These are phyloP conservation scores for Mus spicilegus DNA, from an alignment of 2,113 vertebrate genomes.

Conservation along the genomic window DNA sequence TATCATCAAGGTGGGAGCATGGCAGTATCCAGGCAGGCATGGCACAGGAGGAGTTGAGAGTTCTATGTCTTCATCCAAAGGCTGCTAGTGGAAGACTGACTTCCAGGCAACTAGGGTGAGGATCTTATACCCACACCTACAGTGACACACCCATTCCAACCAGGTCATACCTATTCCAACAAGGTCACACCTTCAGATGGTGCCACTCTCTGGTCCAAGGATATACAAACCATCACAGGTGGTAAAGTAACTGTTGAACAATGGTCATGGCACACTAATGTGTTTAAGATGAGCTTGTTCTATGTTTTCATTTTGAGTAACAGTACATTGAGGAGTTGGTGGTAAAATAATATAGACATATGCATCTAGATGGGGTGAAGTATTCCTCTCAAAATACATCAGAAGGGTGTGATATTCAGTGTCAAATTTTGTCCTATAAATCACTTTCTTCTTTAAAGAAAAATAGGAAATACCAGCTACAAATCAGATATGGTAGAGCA, in stretches of 20 bases:
- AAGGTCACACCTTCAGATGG: too few relatives aligned
- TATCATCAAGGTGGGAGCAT: too few relatives aligned
- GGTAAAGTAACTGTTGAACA: neutral
- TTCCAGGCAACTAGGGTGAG: too few relatives aligned
- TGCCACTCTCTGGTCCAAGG: too few relatives aligned
- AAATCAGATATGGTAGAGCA: conserved; percentile 16
- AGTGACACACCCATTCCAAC: too few relatives aligned
- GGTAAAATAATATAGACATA: conserved; percentile 48
- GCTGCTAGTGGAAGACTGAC: too few relatives aligned
- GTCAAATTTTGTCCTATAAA: conserved; percentile 42
- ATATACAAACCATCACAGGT: too few relatives aligned
- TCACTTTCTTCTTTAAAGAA: conserved; percentile 37
- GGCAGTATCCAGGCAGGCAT: too few relatives aligned
- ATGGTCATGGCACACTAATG: neutral
- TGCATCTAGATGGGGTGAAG: conserved; percentile 18
- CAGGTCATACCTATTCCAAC: too few relatives aligned
- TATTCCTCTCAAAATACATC: conserved; percentile 24
- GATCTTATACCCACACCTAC: too few relatives aligned
- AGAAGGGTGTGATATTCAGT: neutral
- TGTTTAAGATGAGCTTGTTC: neutral
- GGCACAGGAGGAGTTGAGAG: too few relatives aligned
- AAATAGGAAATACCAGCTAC: conserved; percentile 4
- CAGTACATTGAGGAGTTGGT: conserved; percentile 22
- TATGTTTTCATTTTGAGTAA: neutral
- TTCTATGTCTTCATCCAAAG: too few relatives aligned